Conservation (phyloP, 2,113 vertebrate species). For the Peromyscus californicus region DNA sequence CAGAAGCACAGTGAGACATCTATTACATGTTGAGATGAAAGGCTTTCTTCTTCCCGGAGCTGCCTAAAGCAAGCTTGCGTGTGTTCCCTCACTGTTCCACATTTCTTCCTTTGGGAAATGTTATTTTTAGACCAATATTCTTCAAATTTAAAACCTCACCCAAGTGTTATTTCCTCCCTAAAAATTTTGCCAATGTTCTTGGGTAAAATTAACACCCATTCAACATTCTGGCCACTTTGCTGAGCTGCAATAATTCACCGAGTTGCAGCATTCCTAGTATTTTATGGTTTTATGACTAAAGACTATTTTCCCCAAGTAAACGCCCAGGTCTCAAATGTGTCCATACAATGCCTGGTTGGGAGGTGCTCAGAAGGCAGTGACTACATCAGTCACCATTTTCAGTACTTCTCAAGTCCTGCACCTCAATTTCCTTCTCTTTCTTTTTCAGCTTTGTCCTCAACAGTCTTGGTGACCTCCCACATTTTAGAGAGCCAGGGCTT, state of each 20-base stretch:
- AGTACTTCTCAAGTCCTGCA: background rate
- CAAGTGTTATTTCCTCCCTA: background rate
- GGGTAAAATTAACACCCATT: background rate
- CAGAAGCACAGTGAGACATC: background rate
- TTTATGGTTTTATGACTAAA: constrained; percentile 30
- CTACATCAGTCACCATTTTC: background rate
- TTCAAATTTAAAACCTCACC: constrained; percentile 24
- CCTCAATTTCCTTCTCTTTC: background rate
- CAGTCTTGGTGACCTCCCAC: background rate
- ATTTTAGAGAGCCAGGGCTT: background rate
- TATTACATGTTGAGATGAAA: background rate
- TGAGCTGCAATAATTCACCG: background rate
- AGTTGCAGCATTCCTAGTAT: background rate
- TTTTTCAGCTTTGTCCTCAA: background rate
- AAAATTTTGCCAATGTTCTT: background rate
- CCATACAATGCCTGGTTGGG: background rate
- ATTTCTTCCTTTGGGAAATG: constrained; percentile 11
- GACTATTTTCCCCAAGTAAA: background rate
- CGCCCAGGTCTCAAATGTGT: background rate
- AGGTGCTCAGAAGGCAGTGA: background rate
- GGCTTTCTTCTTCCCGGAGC: background rate
- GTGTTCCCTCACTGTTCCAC: background rate
- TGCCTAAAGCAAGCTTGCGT: background rate
- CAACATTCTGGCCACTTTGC: background rate
- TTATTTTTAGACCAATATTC: constrained; percentile 13